These are phyloP conservation scores for Whitmania pigra DNA, from an alignment of 1,140 invertebrate species.

Conservation along the genomic window DNA sequence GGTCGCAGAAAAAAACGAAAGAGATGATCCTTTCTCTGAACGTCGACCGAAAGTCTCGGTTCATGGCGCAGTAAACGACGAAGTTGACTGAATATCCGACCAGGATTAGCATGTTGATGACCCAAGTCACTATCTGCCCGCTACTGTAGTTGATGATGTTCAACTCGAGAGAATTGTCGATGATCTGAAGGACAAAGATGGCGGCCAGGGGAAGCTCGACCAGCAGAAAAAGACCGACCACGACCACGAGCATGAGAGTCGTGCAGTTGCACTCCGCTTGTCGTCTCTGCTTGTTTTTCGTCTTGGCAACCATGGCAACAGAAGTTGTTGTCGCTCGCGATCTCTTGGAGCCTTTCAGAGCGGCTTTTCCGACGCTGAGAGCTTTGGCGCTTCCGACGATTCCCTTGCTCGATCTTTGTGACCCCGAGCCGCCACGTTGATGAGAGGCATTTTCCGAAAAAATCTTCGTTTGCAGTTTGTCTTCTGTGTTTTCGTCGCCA, in stretches of 20 bases:
- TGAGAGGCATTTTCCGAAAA: background rate
- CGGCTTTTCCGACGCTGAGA: background rate
- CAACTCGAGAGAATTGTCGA: constrained; percentile 33
- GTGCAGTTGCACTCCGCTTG: constrained; percentile 72
- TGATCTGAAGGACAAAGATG: constrained; percentile 17
- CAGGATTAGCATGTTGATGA: constrained; percentile 16
- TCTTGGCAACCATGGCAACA: constrained; percentile 47
- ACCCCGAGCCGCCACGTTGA: background rate
- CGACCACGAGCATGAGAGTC: constrained; percentile 70
- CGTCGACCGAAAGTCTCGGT: background rate
- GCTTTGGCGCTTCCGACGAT: background rate
- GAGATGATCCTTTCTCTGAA: constrained; percentile 1
- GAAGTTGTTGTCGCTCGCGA: background rate
- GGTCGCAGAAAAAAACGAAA: background rate
- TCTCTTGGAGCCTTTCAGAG: too few species aligned
- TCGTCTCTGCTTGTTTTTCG: constrained; percentile 57
- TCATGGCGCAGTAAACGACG: constrained; percentile 18
- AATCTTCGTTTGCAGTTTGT: background rate
- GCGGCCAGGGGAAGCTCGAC: constrained; percentile 25
- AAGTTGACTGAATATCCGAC: constrained; percentile 16
- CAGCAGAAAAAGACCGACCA: constrained; percentile 24
- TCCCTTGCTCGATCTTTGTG: background rate
- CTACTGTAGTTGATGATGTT: constrained; percentile 55
- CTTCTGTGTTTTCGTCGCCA: background rate
- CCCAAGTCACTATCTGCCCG: background rate